Conservation (phyloP, 2,888 invertebrate genomes). For the Cacoxenus indagator region DNA sequence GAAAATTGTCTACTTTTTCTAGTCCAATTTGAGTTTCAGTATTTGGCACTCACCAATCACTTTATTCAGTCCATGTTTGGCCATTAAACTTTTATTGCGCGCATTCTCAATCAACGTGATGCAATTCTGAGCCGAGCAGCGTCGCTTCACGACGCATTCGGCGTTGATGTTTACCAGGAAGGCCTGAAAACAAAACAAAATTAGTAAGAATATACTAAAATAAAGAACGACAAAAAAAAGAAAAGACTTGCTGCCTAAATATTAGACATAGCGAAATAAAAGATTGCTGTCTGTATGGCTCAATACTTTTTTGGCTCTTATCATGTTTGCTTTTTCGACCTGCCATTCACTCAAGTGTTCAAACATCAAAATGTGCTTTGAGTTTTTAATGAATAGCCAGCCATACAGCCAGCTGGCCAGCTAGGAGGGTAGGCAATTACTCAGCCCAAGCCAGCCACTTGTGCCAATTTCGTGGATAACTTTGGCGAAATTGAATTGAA, state of each 20-base stretch:
- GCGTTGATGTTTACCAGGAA: slow-evolving; percentile 70
- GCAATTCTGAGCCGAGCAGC: slow-evolving; percentile 86
- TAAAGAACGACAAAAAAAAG: slow-evolving; percentile 21
- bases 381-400: slow-evolving; percentile 2
- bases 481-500: not conserved
- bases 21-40: not conserved
- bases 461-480: not conserved
- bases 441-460: not conserved
- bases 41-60: slow-evolving; percentile 62
- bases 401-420: too few relatives aligned
- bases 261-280: not conserved
- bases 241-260: slow-evolving; percentile 14
- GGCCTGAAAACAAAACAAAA: slow-evolving; percentile 49
- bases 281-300: not conserved
- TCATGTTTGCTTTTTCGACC: not conserved
- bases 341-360: not conserved
- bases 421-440: too few relatives aligned
- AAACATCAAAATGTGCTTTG: slow-evolving; percentile 11
- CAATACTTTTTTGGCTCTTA: not conserved
- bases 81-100: slow-evolving; percentile 77
- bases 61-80: slow-evolving; percentile 67
- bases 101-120: slow-evolving; percentile 84
- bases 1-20: not conserved
- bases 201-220: slow-evolving; percentile 24
- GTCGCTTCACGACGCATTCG: slow-evolving; percentile 81